phyloP scores from a whole-genome alignment of 2,888 invertebrate species.

The Mantis religiosa region DNA sequence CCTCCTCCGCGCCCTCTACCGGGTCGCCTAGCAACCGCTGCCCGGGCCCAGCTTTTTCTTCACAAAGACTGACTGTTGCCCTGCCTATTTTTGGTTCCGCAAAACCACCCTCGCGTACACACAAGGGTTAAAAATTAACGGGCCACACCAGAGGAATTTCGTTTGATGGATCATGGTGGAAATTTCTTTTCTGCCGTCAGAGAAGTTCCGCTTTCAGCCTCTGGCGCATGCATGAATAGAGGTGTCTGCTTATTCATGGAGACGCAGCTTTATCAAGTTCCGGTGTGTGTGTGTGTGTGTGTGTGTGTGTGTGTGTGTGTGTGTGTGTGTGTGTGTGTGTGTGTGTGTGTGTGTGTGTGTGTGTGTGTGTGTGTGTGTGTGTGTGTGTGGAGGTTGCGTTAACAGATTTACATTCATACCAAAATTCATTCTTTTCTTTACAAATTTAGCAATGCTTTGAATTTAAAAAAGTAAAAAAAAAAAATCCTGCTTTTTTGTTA shows the following conservation, averaged over 20 bases:
- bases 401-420: not conserved
- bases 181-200: not conserved
- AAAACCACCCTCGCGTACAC: not conserved
- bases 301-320: too few relatives aligned
- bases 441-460: too few relatives aligned
- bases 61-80: not conserved
- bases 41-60: not conserved
- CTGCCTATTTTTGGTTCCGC: not conserved
- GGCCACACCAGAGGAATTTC: not conserved
- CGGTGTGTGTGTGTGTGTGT: too few relatives aligned
- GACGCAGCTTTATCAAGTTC: not conserved
- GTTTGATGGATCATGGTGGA: not conserved
- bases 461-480: too few relatives aligned
- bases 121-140: not conserved
- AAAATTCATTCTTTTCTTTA: too few relatives aligned
- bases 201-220: not conserved
- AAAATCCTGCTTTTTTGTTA: too few relatives aligned
- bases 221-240: not conserved
- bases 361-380: too few relatives aligned
- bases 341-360: too few relatives aligned
- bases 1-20: not conserved
- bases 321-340: too few relatives aligned
- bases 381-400: not conserved
- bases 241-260: not conserved
- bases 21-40: not conserved